Evolutionary conservation across 1,140 invertebrate species (phyloP).

Genomic region (Lepidotrigona ventralis): DNA sequence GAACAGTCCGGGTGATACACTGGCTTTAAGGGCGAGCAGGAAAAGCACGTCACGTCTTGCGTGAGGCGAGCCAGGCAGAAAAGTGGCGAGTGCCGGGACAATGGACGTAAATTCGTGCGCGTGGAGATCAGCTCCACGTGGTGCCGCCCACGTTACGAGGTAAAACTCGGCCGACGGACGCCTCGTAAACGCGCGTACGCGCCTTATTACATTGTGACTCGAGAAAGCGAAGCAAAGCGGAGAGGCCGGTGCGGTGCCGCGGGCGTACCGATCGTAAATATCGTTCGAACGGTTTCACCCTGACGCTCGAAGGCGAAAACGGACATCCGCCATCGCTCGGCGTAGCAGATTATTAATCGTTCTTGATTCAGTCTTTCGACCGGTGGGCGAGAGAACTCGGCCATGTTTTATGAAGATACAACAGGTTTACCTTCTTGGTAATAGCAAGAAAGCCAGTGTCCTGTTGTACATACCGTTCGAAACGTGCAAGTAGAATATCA

Average conservation of each 20-base stretch:
- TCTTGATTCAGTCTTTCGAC: conserved; percentile 41
- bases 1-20: background rate
- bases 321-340: conserved; percentile 42
- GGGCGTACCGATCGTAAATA: conserved; percentile 61
- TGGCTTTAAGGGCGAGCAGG: conserved; percentile 25
- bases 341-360: conserved; percentile 54
- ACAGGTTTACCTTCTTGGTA: background rate
- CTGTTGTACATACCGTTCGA: background rate
- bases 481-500: no score
- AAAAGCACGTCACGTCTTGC: conserved; percentile 30
- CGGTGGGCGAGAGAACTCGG: conserved; percentile 32
- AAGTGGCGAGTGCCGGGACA: conserved; percentile 64
- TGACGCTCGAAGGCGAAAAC: conserved; percentile 46
- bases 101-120: conserved; percentile 67
- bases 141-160: conserved; percentile 63
- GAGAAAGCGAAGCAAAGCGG: conserved; percentile 45
- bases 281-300: conserved; percentile 51
- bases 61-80: conserved; percentile 39
- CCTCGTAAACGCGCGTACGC: conserved; percentile 59
- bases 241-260: conserved; percentile 31
- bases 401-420: background rate
- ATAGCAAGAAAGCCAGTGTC: background rate
- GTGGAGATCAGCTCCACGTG: conserved; percentile 50
- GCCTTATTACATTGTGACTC: conserved; percentile 62
- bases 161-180: conserved; percentile 62